These are phyloP conservation scores for Drosophila parvula DNA, from an alignment of 1,140 invertebrate species.

Conservation along the genomic window DNA sequence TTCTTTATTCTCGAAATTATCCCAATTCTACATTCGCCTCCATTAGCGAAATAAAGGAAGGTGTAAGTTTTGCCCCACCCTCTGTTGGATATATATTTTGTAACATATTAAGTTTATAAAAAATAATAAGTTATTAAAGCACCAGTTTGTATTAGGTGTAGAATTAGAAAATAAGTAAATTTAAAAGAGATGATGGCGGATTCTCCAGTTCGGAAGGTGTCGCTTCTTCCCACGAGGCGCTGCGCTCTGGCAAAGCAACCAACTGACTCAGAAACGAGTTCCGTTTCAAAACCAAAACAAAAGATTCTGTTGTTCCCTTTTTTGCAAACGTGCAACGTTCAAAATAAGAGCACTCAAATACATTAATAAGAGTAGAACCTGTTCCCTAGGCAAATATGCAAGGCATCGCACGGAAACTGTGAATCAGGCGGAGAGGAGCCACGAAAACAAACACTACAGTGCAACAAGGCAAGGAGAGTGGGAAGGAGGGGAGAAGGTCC, in stretches of 20 bases:
- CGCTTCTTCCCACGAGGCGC: background rate
- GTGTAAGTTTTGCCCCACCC: too few species aligned
- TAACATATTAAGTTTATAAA: too few species aligned
- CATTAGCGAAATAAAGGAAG: too few species aligned
- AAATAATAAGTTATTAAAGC: too few species aligned
- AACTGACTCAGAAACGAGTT: constrained; percentile 62
- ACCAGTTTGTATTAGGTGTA: too few species aligned
- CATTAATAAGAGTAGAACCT: constrained; percentile 43
- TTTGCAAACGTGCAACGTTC: constrained; percentile 1
- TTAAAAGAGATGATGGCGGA: too few species aligned
- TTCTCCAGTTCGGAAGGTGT: background rate
- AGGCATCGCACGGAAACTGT: constrained; percentile 67
- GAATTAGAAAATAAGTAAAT: too few species aligned
- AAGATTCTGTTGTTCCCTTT: constrained; percentile 43
- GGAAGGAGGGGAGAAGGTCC: constrained; percentile 27
- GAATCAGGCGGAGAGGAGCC: constrained; percentile 36
- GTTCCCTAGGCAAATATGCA: constrained; percentile 51
- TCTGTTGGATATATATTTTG: too few species aligned
- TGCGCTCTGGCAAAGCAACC: constrained; percentile 21
- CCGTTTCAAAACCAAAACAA: constrained; percentile 69
- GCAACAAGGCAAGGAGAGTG: constrained; percentile 24
- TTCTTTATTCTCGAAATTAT: too few species aligned
- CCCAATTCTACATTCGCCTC: too few species aligned
- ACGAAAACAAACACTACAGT: constrained; percentile 26
- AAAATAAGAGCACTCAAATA: constrained; percentile 22